Evolutionary conservation across 1,140 invertebrate species (phyloP).

Genomic region (Physella acuta): DNA sequence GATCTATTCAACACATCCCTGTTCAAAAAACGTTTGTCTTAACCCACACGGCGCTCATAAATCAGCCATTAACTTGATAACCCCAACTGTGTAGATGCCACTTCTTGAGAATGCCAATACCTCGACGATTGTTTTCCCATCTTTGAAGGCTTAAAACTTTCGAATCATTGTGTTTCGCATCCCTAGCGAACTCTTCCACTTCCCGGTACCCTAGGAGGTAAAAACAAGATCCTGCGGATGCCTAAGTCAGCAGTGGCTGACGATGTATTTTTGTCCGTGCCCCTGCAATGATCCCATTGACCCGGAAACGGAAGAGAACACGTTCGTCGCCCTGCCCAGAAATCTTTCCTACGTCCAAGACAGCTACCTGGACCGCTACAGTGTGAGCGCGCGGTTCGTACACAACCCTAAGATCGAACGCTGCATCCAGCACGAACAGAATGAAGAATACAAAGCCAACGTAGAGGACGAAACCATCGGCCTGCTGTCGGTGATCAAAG

Average conservation of each 20-base stretch:
- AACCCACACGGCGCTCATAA: too few species aligned
- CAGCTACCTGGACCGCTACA: constrained; percentile 44
- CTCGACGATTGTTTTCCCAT: too few species aligned
- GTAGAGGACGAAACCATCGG: constrained; percentile 12
- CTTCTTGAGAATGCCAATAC: too few species aligned
- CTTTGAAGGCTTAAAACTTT: too few species aligned
- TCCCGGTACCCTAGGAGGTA: too few species aligned
- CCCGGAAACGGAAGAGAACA: constrained; percentile 27
- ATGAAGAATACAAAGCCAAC: neutral
- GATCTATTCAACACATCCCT: too few species aligned
- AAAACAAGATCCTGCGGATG: constrained; percentile 6
- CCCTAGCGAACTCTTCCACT: too few species aligned
- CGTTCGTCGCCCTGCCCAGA: constrained; percentile 34
- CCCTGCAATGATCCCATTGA: constrained; percentile 23
- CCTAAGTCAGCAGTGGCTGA: constrained; percentile 11
- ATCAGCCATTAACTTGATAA: too few species aligned
- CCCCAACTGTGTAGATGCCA: too few species aligned
- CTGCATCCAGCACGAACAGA: constrained; percentile 9
- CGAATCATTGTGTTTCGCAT: too few species aligned
- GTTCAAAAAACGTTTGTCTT: too few species aligned
- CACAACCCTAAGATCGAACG: constrained; percentile 32
- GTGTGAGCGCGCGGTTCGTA: constrained; percentile 44
- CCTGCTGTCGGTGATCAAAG: constrained; percentile 12
- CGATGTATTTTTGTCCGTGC: constrained; percentile 29
- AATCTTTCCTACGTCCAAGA: constrained; percentile 51